These are phyloP conservation scores for Dasypolia templi DNA, from an alignment of 2,888 invertebrate species.

Conservation along the genomic window DNA sequence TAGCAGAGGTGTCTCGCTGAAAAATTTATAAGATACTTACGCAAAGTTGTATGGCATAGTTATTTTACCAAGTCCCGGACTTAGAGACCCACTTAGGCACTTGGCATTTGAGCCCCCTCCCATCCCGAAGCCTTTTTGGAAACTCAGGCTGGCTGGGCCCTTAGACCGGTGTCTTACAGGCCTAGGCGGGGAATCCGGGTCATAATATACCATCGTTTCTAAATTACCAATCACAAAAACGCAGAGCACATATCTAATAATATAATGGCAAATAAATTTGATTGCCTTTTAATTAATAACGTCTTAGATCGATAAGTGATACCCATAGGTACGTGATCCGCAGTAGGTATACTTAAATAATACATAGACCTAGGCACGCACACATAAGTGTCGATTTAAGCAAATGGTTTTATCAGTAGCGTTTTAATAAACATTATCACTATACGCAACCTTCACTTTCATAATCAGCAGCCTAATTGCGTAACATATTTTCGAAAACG, in stretches of 20 bases:
- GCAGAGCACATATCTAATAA: not conserved
- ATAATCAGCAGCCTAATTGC: too few relatives aligned
- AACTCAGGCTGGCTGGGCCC: too few relatives aligned
- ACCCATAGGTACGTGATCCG: not conserved
- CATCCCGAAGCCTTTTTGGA: too few relatives aligned
- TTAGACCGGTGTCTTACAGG: too few relatives aligned
- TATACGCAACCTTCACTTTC: slow-evolving; percentile 13
- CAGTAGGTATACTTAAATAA: not conserved
- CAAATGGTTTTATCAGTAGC: slow-evolving; percentile 16
- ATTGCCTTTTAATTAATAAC: slow-evolving; percentile 23
- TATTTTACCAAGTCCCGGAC: too few relatives aligned
- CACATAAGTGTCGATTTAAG: not conserved
- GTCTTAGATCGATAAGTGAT: slow-evolving; percentile 17
- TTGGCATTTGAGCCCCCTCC: too few relatives aligned
- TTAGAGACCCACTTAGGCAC: too few relatives aligned
- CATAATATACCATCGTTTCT: too few relatives aligned
- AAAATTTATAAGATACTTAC: not conserved
- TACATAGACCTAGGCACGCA: not conserved
- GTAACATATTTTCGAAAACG: too few relatives aligned
- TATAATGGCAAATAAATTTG: not conserved
- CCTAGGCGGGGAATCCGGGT: too few relatives aligned
- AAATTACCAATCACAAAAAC: not conserved
- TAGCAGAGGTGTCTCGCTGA: not conserved
- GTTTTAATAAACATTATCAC: slow-evolving; percentile 19
- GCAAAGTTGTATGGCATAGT: not conserved